These are phyloP conservation scores for Choristoneura fumiferana DNA, from an alignment of 1,140 invertebrate genomes.

Conservation along the genomic window DNA sequence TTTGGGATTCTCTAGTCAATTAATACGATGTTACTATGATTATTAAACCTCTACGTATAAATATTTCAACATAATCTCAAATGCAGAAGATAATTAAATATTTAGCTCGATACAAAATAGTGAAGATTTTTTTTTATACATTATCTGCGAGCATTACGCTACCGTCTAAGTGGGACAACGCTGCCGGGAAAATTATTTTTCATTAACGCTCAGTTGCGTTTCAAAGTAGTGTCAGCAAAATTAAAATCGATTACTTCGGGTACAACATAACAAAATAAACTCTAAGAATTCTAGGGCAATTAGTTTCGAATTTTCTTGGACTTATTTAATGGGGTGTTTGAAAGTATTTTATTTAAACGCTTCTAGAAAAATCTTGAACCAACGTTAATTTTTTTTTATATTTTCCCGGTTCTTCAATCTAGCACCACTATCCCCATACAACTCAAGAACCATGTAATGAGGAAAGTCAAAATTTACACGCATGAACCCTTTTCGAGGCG, in stretches of 20 bases:
- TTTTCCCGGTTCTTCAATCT: too few relatives aligned
- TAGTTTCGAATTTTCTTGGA: slow-evolving; percentile 24
- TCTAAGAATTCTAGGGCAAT: slow-evolving; percentile 41
- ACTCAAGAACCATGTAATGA: neutral
- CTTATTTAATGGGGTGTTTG: slow-evolving; percentile 18
- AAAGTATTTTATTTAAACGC: too few relatives aligned
- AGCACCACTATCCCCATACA: too few relatives aligned
- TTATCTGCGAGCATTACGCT: slow-evolving; percentile 28
- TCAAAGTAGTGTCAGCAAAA: slow-evolving; percentile 57
- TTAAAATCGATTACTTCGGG: slow-evolving; percentile 69
- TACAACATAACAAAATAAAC: slow-evolving; percentile 52
- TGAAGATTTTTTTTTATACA: slow-evolving; percentile 47
- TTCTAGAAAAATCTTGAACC: too few relatives aligned
- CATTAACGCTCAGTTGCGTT: slow-evolving; percentile 63
- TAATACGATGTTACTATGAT: too few relatives aligned
- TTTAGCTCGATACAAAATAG: slow-evolving; percentile 28
- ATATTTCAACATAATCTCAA: too few relatives aligned
- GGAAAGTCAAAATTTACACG: slow-evolving; percentile 32
- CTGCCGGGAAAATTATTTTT: slow-evolving; percentile 70
- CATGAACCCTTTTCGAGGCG: slow-evolving; percentile 45
- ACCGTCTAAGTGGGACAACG: slow-evolving; percentile 38
- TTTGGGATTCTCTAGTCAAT: too few relatives aligned
- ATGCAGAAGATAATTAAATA: too few relatives aligned
- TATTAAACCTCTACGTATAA: too few relatives aligned
- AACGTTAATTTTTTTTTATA: too few relatives aligned